Evolutionary conservation across 2,797 vertebrate species (phyloP).

Genomic region (Acomys russatus): DNA sequence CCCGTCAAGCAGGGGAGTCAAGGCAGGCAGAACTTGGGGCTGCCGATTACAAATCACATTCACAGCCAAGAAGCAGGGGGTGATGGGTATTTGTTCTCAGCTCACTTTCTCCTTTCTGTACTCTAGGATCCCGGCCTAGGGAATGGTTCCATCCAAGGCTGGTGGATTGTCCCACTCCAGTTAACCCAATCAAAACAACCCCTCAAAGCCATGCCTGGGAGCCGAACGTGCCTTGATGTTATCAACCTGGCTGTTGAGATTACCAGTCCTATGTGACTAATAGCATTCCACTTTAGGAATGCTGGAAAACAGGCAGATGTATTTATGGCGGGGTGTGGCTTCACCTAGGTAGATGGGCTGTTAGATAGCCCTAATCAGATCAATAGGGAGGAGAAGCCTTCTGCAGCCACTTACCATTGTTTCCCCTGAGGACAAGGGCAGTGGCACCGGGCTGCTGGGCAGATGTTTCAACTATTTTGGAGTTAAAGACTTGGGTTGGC

Average conservation of each 20-base stretch:
- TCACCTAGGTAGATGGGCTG: not conserved
- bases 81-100: not conserved
- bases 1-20: not conserved
- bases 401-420: not conserved
- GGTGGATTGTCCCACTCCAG: not conserved
- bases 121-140: not conserved
- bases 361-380: not conserved
- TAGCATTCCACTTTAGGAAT: not conserved
- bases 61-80: not conserved
- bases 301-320: not conserved
- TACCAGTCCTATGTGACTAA: not conserved
- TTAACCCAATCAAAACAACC: not conserved
- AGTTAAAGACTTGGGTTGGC: not conserved
- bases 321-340: not conserved
- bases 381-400: not conserved
- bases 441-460: not conserved
- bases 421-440: constrained; percentile 16
- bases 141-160: not conserved
- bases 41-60: not conserved
- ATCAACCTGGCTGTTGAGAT: not conserved
- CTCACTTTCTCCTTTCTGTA: not conserved
- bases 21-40: not conserved
- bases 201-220: not conserved
- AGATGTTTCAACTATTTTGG: not conserved
- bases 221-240: not conserved